A percentile compares a stretch with the other conserved stretches of the same genome.
phyloP scores from a whole-genome alignment of 2,888 invertebrate genomes.

The Stenodema calcarata region DNA sequence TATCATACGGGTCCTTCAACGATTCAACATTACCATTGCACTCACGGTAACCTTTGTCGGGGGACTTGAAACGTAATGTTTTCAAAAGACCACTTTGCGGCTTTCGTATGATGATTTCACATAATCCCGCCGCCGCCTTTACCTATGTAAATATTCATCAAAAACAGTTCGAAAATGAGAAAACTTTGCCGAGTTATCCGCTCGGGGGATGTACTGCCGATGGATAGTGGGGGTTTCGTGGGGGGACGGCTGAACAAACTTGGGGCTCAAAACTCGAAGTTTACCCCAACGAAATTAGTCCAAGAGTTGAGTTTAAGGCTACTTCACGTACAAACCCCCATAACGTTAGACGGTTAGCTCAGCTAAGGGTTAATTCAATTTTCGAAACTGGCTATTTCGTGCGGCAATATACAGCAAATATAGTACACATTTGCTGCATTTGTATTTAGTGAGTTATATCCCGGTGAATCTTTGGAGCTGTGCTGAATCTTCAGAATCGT shows the following conservation, averaged over 20 bases:
- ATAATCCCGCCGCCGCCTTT: neutral
- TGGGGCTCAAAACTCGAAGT: neutral
- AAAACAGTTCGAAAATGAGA: neutral
- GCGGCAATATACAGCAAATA: neutral
- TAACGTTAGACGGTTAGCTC: neutral
- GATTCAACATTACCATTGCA: neutral
- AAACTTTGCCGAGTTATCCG: neutral
- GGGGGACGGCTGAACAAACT: neutral
- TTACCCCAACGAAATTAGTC: neutral
- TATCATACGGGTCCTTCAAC: neutral
- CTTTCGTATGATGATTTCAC: too few species aligned
- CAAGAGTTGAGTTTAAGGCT: neutral
- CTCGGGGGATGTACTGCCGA: neutral
- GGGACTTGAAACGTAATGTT: neutral
- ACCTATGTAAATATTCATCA: neutral
- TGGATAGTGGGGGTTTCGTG: neutral
- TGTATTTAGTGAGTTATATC: too few species aligned
- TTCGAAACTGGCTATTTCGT: neutral
- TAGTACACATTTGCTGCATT: too few species aligned
- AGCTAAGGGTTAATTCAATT: neutral
- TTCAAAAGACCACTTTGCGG: neutral
- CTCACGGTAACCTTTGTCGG: neutral
- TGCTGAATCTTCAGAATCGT: too few species aligned
- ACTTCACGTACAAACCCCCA: neutral
- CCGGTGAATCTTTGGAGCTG: too few species aligned